Percentiles rank a stretch among this genome's conserved stretches.
These are phyloP conservation scores for Eulemur macaco DNA, from an alignment of 2,113 vertebrate species.

Conservation along the genomic window DNA sequence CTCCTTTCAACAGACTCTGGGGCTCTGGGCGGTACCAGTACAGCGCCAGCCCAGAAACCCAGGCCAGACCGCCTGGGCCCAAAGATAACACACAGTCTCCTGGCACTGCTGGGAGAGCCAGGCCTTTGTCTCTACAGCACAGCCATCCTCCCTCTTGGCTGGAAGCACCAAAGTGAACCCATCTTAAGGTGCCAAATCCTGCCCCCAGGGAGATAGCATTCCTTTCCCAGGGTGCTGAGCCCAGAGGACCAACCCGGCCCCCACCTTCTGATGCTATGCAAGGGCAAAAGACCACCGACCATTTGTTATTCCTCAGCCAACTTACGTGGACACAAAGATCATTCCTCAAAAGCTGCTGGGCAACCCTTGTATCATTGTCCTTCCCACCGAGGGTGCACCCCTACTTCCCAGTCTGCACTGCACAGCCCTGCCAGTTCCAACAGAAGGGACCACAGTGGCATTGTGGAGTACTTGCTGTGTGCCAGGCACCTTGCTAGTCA, in stretches of 20 bases:
- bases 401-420: accelerated
- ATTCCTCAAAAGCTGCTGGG: background rate
- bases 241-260: background rate
- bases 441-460: background rate
- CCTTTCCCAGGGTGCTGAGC: background rate
- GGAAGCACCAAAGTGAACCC: background rate
- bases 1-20: conserved; percentile 30
- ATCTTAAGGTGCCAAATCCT: conserved; percentile 27
- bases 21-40: background rate
- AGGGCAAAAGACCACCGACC: background rate
- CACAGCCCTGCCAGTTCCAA: background rate
- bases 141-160: background rate
- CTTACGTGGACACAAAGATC: background rate
- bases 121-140: conserved; percentile 10
- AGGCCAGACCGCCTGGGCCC: conserved; percentile 52
- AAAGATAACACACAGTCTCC: conserved; percentile 60
- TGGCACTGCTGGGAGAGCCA: background rate
- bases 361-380: background rate
- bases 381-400: background rate
- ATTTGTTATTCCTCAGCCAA: background rate
- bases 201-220: background rate
- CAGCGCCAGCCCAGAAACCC: conserved; percentile 22
- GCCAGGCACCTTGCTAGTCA: background rate
- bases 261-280: background rate
- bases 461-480: background rate